Evolutionary conservation across 2,113 vertebrate genomes (phyloP).

Genomic region (Salminus brasiliensis): DNA sequence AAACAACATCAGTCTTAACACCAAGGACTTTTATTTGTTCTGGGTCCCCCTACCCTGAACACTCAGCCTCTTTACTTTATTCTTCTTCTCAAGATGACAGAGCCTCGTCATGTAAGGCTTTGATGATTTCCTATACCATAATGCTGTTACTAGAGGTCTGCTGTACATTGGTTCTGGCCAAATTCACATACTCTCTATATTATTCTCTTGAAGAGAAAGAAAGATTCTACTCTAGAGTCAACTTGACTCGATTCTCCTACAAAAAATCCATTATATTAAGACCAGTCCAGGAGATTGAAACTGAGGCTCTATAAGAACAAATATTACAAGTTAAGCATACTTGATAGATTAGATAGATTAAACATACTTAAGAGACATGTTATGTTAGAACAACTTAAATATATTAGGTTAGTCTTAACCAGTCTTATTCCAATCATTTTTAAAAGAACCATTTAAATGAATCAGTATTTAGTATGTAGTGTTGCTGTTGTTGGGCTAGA

Average conservation of each 20-base stretch:
- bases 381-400: too few species aligned
- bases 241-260: slow-evolving; percentile 71
- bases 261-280: slow-evolving; percentile 68
- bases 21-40: slow-evolving; percentile 52
- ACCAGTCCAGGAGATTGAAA: slow-evolving; percentile 61
- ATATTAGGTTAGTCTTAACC: too few species aligned
- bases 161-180: slow-evolving; percentile 59
- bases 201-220: slow-evolving; percentile 58
- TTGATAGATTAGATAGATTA: too few species aligned
- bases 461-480: neutral
- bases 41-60: neutral
- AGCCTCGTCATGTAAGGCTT: slow-evolving; percentile 56
- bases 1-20: neutral
- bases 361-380: too few species aligned
- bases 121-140: slow-evolving; percentile 56
- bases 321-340: neutral
- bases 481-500: neutral
- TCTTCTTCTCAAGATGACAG: slow-evolving; percentile 13
- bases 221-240: slow-evolving; percentile 57
- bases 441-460: too few species aligned
- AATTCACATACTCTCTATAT: slow-evolving; percentile 64
- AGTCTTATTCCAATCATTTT: too few species aligned
- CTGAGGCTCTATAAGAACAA: slow-evolving; percentile 52
- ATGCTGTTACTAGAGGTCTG: slow-evolving; percentile 66
- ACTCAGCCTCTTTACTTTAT: neutral